Percentiles rank a stretch among this genome's conserved stretches.
Evolutionary conservation across 2,113 vertebrate genomes (phyloP).

Genomic region (Paramormyrops kingsleyae): DNA sequence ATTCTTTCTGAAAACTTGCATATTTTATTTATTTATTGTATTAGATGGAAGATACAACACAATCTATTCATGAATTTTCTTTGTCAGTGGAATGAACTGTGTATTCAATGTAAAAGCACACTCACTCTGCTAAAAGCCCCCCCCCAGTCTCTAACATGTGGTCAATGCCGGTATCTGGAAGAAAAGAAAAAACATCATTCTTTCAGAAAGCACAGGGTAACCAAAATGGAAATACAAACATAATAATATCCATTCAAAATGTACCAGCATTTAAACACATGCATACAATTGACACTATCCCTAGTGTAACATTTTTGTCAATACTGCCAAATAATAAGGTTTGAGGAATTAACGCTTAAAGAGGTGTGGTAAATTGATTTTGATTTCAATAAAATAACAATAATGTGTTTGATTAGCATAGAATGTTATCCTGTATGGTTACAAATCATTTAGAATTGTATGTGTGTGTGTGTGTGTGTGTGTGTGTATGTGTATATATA

Average conservation of each 20-base stretch:
- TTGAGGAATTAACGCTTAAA: background rate
- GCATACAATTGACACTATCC: background rate
- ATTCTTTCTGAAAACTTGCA: background rate
- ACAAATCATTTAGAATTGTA: background rate
- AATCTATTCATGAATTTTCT: background rate
- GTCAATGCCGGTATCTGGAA: constrained; percentile 43
- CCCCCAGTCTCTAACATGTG: constrained; percentile 51
- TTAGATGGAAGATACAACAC: background rate
- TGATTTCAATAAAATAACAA: background rate
- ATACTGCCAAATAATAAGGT: background rate
- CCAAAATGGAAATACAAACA: no score
- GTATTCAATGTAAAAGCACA: constrained; percentile 5
- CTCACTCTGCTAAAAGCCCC: constrained; percentile 59
- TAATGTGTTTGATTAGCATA: background rate
- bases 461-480: no score
- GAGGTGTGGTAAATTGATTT: background rate
- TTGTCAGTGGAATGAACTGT: background rate
- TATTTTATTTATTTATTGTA: background rate
- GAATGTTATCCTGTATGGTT: background rate
- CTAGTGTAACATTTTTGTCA: background rate
- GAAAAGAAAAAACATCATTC: background rate
- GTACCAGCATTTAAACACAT: background rate
- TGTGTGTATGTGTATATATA: no score
- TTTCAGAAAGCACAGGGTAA: background rate
- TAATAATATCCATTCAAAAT: background rate